phyloP scores from a whole-genome alignment of 2,113 vertebrate genomes.

The Diglossa brunneiventris region DNA sequence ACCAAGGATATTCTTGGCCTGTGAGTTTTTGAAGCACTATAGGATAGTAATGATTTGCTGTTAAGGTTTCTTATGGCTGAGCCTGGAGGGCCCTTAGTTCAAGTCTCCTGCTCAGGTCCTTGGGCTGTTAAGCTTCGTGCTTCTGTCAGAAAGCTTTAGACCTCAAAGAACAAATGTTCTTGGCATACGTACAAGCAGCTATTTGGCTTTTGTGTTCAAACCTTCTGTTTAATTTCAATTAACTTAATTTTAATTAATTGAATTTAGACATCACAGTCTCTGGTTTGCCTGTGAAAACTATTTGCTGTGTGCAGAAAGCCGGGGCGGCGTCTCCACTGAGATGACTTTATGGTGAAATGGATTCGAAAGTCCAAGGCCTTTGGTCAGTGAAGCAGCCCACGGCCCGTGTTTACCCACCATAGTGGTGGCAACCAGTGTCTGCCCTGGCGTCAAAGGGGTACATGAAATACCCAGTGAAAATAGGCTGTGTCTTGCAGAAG shows the following conservation, averaged over 20 bases:
- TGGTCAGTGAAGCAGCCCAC: rapidly evolving
- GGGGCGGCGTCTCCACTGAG: rapidly evolving
- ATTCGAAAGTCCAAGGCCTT: neutral
- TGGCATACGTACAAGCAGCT: neutral
- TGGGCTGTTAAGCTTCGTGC: neutral
- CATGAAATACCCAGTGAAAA: neutral
- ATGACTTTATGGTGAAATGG: neutral
- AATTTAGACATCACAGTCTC: neutral
- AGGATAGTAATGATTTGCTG: neutral
- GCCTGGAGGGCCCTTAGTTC: neutral
- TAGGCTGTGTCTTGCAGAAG: neutral
- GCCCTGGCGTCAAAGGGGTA: neutral
- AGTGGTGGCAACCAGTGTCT: neutral
- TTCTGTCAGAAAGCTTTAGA: neutral
- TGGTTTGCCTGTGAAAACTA: neutral
- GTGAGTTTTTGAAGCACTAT: neutral
- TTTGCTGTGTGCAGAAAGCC: rapidly evolving
- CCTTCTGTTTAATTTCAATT: neutral
- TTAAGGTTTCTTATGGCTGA: neutral
- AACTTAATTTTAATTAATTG: neutral
- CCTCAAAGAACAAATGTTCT: neutral
- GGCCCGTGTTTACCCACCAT: neutral
- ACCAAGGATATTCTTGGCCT: neutral
- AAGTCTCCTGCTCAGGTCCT: neutral
- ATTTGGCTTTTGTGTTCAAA: neutral